phyloP scores from a whole-genome alignment of 2,797 vertebrate genomes.

The Xenopus petersii region DNA sequence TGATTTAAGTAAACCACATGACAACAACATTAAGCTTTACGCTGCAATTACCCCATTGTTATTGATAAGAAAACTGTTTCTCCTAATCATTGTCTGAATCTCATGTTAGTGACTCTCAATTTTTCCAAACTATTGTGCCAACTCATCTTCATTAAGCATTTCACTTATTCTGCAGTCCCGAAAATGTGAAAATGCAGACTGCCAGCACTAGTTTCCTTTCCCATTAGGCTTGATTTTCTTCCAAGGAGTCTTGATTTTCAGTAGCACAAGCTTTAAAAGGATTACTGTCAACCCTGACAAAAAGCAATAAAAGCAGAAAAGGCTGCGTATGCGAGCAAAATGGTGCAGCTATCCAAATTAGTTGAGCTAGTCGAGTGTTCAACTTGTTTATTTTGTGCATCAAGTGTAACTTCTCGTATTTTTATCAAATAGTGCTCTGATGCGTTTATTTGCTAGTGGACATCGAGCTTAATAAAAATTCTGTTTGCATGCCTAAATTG shows the following conservation, averaged over 20 bases:
- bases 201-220: constrained; percentile 40
- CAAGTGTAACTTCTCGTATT: constrained; percentile 19
- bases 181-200: constrained; percentile 28
- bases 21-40: background rate
- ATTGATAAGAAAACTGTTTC: constrained; percentile 13
- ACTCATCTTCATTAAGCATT: constrained; percentile 40
- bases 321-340: constrained; percentile 34
- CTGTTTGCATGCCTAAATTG: background rate
- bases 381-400: constrained; percentile 41
- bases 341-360: constrained; percentile 41
- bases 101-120: constrained; percentile 28
- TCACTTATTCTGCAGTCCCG: constrained; percentile 37
- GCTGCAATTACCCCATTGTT: constrained; percentile 18
- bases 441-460: constrained; percentile 9
- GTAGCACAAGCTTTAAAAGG: constrained; percentile 41
- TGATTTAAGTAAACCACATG: too few relatives aligned
- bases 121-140: constrained; percentile 25
- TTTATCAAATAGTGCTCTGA: constrained; percentile 21
- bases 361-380: constrained; percentile 34
- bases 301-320: constrained; percentile 38
- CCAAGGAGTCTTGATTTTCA: constrained; percentile 38
- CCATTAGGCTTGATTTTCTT: constrained; percentile 41
- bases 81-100: constrained; percentile 26
- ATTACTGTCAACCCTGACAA: constrained; percentile 43
- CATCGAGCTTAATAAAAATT: background rate